Base-by-base conservation (phyloP, 2,113 vertebrate genomes). In the Centropus bengalensis region DNA sequence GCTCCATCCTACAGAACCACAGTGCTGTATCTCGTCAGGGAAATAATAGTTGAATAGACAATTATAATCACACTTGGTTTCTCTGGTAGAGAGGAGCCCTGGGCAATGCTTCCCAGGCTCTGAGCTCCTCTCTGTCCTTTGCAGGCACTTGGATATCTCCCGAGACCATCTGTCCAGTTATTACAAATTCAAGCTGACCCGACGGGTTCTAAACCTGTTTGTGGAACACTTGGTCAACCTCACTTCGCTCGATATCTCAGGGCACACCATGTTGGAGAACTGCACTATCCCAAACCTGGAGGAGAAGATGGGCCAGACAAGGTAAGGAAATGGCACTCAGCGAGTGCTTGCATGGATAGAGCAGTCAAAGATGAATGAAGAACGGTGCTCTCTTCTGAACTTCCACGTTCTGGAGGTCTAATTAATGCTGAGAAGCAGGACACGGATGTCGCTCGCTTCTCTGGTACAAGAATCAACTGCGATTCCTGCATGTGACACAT, bases 231-330 rank as follows among this genome's bases (percentile, higher is more conserved):
- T 99, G 96, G 97, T 98, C 73, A 98, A 98, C 87, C 98, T 99
- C 93, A 98, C 98, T 28, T 99, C 99, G 0, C 97, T 99, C 76
- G 99, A 99, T 96, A 99, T 99, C 97, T 99, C 99, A 3, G 99
- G 99, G 40, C 99, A 99, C 96, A 97, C 98, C 84, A 99, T 99
- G 98, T 97, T 99, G 91, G 99, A 99, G 96, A 99, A 99, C 98
- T 99, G 99, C 96, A 98, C 98, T 9, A 98, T 99, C 69, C 98
- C 99, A 13, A 98, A 98, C 95, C 98, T 98, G 82, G 99, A 99
- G n/a, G 99, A 99, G 89, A 99, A 99, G 10, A 97, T 99, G 84
- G 99, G 99, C 16, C 98, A 98, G 83, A 98, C 98, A 28, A 99
- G 99, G 99, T 99, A 79, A 73, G 94, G 60, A 51, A 87, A 66